These are phyloP conservation scores for Apamea monoglypha DNA, from an alignment of 2,888 invertebrate genomes.

Conservation along the genomic window DNA sequence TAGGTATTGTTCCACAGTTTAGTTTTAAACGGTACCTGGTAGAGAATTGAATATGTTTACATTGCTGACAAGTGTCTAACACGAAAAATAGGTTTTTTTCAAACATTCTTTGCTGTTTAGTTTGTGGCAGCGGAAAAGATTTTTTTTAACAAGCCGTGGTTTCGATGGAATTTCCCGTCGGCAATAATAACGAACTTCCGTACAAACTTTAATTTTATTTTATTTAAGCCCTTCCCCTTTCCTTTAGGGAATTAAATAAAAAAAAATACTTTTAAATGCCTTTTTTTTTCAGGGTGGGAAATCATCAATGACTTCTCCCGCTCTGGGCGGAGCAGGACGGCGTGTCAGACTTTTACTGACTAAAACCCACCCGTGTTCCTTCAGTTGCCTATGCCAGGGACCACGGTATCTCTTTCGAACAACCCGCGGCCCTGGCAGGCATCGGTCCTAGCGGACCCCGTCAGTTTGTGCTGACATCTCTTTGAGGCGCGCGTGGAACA, in stretches of 20 bases:
- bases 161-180: not conserved
- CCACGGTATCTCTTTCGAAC: no score
- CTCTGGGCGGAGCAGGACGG: no score
- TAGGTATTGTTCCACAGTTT: constrained; percentile 5
- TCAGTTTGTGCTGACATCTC: no score
- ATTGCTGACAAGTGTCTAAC: not conserved
- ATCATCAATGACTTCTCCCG: no score
- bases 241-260: not conserved
- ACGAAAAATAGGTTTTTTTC: not conserved
- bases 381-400: no score
- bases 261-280: no score
- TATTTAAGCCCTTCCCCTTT: not conserved
- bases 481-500: no score
- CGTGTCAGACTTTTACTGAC: no score
- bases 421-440: no score
- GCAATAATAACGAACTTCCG: not conserved
- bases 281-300: no score
- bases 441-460: no score
- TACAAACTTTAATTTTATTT: not conserved
- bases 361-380: no score
- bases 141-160: not conserved
- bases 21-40: constrained; percentile 11
- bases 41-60: not conserved
- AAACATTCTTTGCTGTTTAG: not conserved
- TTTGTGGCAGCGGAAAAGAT: not conserved